These are phyloP conservation scores for Halictus ligatus DNA, from an alignment of 2,888 invertebrate genomes.

Conservation along the genomic window DNA sequence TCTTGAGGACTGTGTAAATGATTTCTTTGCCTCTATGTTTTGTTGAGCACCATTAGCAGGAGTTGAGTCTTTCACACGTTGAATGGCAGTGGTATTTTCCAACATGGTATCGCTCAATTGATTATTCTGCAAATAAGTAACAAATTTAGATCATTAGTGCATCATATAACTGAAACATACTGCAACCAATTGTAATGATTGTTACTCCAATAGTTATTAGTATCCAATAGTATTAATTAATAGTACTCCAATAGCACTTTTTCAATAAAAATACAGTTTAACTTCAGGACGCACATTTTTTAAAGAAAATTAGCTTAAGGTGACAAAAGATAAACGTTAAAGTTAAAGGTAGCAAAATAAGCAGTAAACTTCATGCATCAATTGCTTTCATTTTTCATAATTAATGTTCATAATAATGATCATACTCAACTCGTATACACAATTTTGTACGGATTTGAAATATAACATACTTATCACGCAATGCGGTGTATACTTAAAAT, in stretches of 20 bases:
- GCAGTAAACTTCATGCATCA: too few species aligned
- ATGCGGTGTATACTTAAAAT: too few species aligned
- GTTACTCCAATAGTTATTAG: neutral
- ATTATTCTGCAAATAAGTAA: constrained; percentile 74
- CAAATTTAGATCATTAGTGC: neutral
- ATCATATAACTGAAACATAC: neutral
- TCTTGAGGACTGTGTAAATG: constrained; percentile 30
- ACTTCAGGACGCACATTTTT: neutral
- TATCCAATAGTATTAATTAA: neutral
- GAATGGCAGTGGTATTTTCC: constrained; percentile 77
- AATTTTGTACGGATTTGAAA: too few species aligned
- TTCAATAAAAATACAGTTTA: neutral
- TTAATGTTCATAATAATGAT: too few species aligned
- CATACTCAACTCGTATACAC: too few species aligned
- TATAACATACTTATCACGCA: too few species aligned
- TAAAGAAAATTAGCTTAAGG: neutral
- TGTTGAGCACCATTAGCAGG: constrained; percentile 74
- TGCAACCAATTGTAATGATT: neutral
- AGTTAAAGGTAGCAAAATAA: too few species aligned
- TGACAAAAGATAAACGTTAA: too few species aligned
- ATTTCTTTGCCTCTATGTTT: constrained; percentile 49
- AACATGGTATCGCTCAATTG: constrained; percentile 77
- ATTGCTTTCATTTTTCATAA: too few species aligned
- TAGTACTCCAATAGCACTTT: neutral
- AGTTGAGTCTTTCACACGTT: constrained; percentile 76